Percentiles rank a stretch among this genome's conserved stretches.
These are phyloP conservation scores for Lobophora halterata DNA, from an alignment of 2,888 invertebrate species.

Conservation along the genomic window DNA sequence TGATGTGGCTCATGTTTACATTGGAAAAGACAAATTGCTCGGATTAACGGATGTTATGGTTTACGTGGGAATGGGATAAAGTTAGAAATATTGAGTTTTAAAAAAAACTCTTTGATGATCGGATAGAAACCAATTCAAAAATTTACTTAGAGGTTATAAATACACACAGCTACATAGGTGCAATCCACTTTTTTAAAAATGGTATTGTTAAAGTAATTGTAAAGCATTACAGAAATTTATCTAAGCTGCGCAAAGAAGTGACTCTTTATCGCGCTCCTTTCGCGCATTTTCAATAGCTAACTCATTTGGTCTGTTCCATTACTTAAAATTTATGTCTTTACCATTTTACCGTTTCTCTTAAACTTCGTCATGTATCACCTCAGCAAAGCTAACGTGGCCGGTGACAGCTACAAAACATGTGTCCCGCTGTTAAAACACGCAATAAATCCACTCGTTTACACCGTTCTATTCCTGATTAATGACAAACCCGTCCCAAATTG, in stretches of 20 bases:
- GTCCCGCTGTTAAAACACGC: slow-evolving; percentile 64
- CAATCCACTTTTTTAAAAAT: slow-evolving; percentile 7
- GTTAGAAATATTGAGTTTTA: slow-evolving; percentile 4
- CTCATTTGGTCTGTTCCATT: no score
- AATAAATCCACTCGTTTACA: slow-evolving; percentile 56
- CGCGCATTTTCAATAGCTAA: no score
- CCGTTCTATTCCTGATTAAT: slow-evolving; percentile 63
- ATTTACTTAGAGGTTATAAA: no score
- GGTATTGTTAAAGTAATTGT: no score
- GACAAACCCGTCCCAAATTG: slow-evolving; percentile 43
- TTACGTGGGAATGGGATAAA: slow-evolving; percentile 8
- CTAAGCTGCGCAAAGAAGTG: no score
- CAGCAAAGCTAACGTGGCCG: slow-evolving; percentile 36
- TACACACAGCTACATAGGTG: no score
- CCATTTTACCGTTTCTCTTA: no score
- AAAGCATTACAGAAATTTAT: no score
- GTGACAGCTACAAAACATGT: slow-evolving; percentile 69
- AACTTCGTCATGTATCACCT: slow-evolving; percentile 19
- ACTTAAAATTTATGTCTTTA: no score
- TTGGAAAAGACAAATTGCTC: slow-evolving; percentile 61
- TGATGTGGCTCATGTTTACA: slow-evolving; percentile 68
- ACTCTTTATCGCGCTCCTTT: no score
- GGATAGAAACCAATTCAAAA: no score
- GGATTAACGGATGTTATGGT: slow-evolving; percentile 32
- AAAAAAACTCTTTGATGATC: no score